phyloP scores from a whole-genome alignment of 2,888 invertebrate species.

The Drosophila putrida region DNA sequence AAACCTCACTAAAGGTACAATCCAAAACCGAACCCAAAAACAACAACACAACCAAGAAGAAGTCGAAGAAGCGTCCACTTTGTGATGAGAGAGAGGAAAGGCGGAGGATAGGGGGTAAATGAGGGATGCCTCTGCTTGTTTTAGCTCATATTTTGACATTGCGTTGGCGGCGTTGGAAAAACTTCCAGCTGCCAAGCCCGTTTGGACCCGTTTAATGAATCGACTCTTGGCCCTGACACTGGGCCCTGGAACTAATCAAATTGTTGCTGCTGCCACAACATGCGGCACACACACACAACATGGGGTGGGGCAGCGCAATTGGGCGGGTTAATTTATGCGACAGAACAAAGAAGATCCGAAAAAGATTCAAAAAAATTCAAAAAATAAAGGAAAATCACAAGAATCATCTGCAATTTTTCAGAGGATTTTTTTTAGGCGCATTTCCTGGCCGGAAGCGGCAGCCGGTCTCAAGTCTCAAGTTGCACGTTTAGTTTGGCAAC shows the following conservation, averaged over 20 bases:
- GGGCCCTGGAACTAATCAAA: constrained; percentile 65
- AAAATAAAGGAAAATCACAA: constrained; percentile 7
- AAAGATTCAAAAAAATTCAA: constrained; percentile 5
- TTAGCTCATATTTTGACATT: constrained; percentile 56
- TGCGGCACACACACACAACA: background rate
- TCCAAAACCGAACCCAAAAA: constrained; percentile 22
- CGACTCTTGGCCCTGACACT: constrained; percentile 58
- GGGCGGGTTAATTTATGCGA: constrained; percentile 65
- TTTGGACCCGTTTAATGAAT: constrained; percentile 66
- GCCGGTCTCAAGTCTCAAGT: constrained; percentile 54
- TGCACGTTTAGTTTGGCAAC: constrained; percentile 43
- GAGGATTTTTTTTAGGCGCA: constrained; percentile 42
- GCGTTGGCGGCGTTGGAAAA: constrained; percentile 68
- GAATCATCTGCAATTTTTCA: constrained; percentile 8
- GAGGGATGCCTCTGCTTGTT: constrained; percentile 1
- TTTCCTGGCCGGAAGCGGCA: constrained; percentile 63
- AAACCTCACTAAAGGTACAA: constrained; percentile 33
- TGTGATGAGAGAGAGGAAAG: too few relatives aligned
- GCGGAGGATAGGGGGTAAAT: background rate
- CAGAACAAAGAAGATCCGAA: too few relatives aligned
- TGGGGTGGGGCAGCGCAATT: background rate
- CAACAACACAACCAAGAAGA: background rate
- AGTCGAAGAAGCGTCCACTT: constrained; percentile 18
- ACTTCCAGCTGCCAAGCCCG: constrained; percentile 46
- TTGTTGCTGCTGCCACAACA: constrained; percentile 29